These are phyloP conservation scores for Phalloptychus januarius DNA, from an alignment of 2,797 vertebrate genomes.

Conservation along the genomic window DNA sequence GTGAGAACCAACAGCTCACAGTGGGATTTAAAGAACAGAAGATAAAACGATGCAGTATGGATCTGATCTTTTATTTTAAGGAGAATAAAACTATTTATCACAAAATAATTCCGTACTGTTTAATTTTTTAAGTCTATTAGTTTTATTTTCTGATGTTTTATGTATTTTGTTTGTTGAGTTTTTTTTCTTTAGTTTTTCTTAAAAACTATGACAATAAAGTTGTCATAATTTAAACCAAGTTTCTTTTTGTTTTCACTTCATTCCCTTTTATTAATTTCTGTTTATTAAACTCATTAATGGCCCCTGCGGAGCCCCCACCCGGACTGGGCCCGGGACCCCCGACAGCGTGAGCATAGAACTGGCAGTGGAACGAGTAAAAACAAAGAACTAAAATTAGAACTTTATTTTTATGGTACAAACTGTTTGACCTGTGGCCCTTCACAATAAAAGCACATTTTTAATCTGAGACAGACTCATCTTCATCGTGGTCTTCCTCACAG, in stretches of 20 bases:
- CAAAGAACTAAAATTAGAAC: conserved; percentile 79
- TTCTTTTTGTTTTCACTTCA: neutral
- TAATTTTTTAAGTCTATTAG: neutral
- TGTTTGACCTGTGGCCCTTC: conserved; percentile 63
- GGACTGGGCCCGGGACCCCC: no score
- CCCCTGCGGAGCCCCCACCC: no score
- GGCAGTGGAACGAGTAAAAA: rapidly evolving
- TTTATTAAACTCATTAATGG: neutral
- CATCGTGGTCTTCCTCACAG: conserved; percentile 48
- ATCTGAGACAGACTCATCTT: conserved; percentile 37
- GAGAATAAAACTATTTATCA: no score
- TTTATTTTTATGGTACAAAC: conserved; percentile 83
- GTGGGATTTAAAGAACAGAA: no score
- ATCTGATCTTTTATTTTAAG: no score
- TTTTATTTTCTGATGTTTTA: neutral
- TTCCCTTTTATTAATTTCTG: neutral
- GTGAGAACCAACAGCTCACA: no score
- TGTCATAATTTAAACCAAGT: neutral
- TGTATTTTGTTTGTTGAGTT: neutral
- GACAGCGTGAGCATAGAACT: neutral
- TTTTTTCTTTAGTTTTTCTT: neutral
- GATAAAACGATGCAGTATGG: no score
- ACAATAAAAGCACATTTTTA: conserved; percentile 71
- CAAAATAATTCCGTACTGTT: no score
- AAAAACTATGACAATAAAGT: neutral